Percentiles rank a stretch among this genome's conserved stretches.
These are phyloP conservation scores for Helicorthomorpha holstii DNA, from an alignment of 1,140 invertebrate genomes.

Conservation along the genomic window DNA sequence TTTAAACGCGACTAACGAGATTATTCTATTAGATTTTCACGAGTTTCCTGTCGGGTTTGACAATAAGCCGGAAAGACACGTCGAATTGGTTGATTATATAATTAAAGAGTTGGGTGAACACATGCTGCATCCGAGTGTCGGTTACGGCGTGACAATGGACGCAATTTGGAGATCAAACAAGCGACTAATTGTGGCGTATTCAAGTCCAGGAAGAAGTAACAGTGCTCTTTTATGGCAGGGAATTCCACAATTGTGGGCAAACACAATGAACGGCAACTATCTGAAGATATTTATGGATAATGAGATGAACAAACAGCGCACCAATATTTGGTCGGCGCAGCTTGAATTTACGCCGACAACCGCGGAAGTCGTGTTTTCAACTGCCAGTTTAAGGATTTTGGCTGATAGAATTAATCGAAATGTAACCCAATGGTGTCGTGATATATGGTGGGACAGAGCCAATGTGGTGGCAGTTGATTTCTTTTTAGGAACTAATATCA, in stretches of 20 bases:
- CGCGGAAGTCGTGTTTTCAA: constrained; percentile 45
- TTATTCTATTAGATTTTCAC: constrained; percentile 4
- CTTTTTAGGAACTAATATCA: constrained; percentile 34
- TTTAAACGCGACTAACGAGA: constrained; percentile 19
- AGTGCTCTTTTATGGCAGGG: constrained; percentile 4
- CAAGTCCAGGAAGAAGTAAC: neutral
- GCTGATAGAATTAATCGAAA: constrained; percentile 48
- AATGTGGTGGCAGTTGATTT: constrained; percentile 46
- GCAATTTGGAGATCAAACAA: constrained; percentile 39
- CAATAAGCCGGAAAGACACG: constrained; percentile 22
- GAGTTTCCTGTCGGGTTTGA: constrained; percentile 37
- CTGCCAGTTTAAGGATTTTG: constrained; percentile 43
- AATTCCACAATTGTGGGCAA: constrained; percentile 5
- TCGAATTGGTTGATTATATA: constrained; percentile 37
- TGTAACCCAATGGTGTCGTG: constrained; percentile 29
- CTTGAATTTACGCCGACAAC: constrained; percentile 55
- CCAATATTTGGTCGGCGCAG: constrained; percentile 53
- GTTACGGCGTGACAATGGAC: constrained; percentile 32
- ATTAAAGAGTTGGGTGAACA: constrained; percentile 38
- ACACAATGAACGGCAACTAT: neutral
- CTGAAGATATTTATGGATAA: constrained; percentile 2
- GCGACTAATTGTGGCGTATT: constrained; percentile 45
- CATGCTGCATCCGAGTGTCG: constrained; percentile 25
- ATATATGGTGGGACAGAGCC: constrained; percentile 31
- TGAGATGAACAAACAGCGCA: constrained; percentile 5